Conservation (phyloP, 2,888 invertebrate genomes). For the Cephus rjabovi region DNA sequence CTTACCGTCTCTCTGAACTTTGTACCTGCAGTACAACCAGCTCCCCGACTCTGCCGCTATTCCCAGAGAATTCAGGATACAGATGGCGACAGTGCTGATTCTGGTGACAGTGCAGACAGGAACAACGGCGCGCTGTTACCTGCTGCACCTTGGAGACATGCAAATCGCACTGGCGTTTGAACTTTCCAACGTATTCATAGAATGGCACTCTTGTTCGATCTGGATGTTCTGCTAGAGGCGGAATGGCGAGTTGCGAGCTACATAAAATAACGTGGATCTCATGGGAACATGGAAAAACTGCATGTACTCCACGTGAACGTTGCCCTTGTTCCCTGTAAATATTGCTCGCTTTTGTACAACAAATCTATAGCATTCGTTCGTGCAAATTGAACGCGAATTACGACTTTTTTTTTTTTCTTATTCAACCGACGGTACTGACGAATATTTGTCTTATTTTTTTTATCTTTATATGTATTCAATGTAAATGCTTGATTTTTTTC, state of each 20-base stretch:
- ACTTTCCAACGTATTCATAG: constrained; percentile 54
- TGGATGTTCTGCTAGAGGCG: not conserved
- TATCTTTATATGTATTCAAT: not conserved
- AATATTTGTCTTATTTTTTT: not conserved
- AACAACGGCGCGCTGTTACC: not conserved
- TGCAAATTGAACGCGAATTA: not conserved
- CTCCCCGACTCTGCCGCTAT: not conserved
- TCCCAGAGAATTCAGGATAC: not conserved
- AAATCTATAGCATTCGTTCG: not conserved
- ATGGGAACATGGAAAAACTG: constrained; percentile 21
- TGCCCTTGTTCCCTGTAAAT: not conserved
- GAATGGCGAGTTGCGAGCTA: constrained; percentile 38
- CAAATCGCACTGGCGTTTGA: constrained; percentile 49
- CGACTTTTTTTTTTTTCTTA: not conserved
- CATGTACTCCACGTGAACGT: not conserved
- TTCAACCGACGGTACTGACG: not conserved
- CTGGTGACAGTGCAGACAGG: not conserved
- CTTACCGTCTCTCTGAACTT: not conserved
- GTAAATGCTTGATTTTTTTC: not conserved
- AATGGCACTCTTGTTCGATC: constrained; percentile 29
- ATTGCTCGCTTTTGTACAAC: not conserved
- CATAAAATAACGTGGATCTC: constrained; percentile 47
- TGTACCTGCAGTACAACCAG: not conserved
- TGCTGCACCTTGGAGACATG: constrained; percentile 32
- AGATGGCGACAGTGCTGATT: not conserved